phyloP scores from a whole-genome alignment of 2,888 invertebrate species.

The Perizoma flavofasciatum region DNA sequence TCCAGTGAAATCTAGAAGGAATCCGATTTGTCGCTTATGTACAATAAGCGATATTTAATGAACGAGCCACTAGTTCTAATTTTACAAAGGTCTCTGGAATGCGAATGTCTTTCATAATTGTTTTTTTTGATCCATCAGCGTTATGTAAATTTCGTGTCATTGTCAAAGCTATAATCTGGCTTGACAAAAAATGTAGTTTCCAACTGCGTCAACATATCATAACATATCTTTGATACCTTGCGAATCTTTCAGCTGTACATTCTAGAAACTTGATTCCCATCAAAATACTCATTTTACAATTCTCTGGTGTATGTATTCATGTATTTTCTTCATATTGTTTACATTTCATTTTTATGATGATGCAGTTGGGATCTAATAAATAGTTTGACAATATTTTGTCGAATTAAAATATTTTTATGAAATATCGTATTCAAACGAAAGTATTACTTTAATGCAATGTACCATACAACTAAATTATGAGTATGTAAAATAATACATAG shows the following conservation, averaged over 20 bases:
- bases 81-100: constrained; percentile 4
- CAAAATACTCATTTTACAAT: too few species aligned
- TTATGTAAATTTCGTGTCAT: constrained; percentile 27
- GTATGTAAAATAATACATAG: constrained; percentile 46
- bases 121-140: constrained; percentile 31
- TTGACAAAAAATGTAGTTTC: constrained; percentile 37
- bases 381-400: constrained; percentile 31
- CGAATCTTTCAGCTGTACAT: too few species aligned
- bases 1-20: too few species aligned
- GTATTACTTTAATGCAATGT: constrained; percentile 68
- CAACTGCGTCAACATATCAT: neutral
- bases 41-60: constrained; percentile 9
- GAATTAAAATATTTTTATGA: constrained; percentile 30
- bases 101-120: constrained; percentile 19
- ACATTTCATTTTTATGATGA: constrained; percentile 1
- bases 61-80: constrained; percentile 7
- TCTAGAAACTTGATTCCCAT: too few species aligned
- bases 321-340: too few species aligned
- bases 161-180: constrained; percentile 31
- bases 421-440: constrained; percentile 66
- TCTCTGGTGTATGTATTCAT: too few species aligned
- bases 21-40: neutral
- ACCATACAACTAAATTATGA: constrained; percentile 42
- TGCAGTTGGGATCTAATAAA: constrained; percentile 14
- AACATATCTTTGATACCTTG: too few species aligned